These are phyloP conservation scores for Columba guinea DNA, from an alignment of 2,797 vertebrate genomes.

Conservation along the genomic window DNA sequence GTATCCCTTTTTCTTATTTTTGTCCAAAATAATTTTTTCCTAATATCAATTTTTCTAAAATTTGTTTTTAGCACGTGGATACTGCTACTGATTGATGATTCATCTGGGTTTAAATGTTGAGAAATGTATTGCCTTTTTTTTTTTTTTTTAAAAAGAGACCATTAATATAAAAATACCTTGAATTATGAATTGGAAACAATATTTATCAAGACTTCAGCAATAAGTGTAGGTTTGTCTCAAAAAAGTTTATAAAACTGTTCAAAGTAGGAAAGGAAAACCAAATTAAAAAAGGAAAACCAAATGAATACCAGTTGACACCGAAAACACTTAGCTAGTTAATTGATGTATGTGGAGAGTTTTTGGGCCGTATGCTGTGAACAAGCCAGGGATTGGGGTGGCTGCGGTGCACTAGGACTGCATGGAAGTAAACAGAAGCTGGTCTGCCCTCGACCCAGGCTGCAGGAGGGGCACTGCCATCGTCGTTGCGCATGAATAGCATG, in stretches of 20 bases:
- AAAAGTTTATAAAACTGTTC: neutral
- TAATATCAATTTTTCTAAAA: neutral
- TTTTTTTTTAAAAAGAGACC: neutral
- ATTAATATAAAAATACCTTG: neutral
- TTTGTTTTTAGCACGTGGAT: neutral
- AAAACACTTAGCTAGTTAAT: neutral
- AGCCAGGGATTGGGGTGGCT: no score
- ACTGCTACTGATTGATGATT: neutral
- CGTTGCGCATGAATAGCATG: no score
- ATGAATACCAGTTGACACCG: neutral
- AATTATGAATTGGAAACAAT: neutral
- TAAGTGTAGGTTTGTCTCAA: neutral
- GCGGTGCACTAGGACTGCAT: no score
- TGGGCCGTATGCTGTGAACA: no score
- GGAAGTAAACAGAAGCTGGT: no score
- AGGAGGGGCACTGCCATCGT: no score
- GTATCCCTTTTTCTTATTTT: neutral
- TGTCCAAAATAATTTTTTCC: neutral
- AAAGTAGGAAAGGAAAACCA: neutral
- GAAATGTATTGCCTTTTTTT: neutral
- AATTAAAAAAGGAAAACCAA: neutral
- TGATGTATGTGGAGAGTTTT: neutral
- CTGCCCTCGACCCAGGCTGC: no score
- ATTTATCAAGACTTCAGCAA: neutral
- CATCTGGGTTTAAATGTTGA: neutral